Evolutionary conservation across 2,113 vertebrate species (phyloP).

Genomic region (Ptyas mucosa): DNA sequence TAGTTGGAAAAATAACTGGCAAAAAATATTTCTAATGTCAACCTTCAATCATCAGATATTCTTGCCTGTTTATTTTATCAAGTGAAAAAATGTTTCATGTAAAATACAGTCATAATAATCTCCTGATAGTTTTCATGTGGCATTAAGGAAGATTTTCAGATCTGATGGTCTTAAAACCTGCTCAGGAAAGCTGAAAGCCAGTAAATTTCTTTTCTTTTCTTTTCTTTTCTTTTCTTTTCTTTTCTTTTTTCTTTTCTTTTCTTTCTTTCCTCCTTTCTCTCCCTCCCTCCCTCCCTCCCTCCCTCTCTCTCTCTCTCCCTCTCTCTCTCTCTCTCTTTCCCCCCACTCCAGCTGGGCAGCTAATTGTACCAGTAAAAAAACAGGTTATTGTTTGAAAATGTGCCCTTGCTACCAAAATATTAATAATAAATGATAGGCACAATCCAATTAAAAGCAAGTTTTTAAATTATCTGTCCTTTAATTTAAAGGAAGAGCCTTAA

Average conservation of each 20-base stretch:
- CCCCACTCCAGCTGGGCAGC: not conserved
- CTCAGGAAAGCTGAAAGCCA: not conserved
- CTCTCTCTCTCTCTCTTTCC: too few relatives aligned
- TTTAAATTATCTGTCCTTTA: not conserved
- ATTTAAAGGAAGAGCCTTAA: not conserved
- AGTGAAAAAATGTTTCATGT: conserved; percentile 13
- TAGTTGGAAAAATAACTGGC: conserved; percentile 1
- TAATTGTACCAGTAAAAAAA: not conserved
- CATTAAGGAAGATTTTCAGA: not conserved
- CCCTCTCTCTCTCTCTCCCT: too few relatives aligned
- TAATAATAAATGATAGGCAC: not conserved
- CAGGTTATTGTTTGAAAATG: not conserved
- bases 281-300: too few relatives aligned
- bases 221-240: too few relatives aligned
- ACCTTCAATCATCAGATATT: not conserved
- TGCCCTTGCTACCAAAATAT: not conserved
- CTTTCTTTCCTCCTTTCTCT: too few relatives aligned
- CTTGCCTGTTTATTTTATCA: not conserved
- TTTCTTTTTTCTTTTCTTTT: too few relatives aligned
- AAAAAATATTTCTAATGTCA: conserved; percentile 15
- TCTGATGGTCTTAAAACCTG: not conserved
- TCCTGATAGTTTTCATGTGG: not conserved
- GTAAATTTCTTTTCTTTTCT: not conserved
- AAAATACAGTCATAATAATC: not conserved
- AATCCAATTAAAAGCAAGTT: not conserved